phyloP scores from a whole-genome alignment of 37 sponge, comb jelly and placozoan species.

The Halisarca cf. caerulea region DNA sequence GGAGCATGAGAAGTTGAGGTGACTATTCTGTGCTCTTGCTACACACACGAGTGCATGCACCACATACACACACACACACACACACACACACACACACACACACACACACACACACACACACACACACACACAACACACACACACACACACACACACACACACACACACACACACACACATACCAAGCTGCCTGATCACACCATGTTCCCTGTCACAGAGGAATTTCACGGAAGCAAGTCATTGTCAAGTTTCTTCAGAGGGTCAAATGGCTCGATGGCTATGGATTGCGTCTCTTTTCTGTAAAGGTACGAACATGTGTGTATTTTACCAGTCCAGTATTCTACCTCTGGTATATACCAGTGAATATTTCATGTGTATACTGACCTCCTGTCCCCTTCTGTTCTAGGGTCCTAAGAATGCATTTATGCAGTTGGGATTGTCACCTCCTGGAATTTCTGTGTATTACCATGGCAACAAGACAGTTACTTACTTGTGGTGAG shows the following conservation, averaged over 20 bases:
- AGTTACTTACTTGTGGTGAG: conserved; percentile 23
- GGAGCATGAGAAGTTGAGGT: conserved; percentile 16
- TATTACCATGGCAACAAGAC: conserved; percentile 13
- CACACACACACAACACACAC: conserved; percentile 7
- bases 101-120: no score
- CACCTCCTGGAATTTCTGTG: conserved; percentile 30
- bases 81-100: no score
- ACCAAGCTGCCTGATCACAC: neutral
- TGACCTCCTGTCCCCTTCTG: neutral
- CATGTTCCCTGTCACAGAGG: conserved; percentile 16
- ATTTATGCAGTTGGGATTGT: conserved; percentile 24
- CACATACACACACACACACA: no score
- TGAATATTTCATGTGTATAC: no score
- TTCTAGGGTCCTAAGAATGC: neutral
- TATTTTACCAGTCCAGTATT: neutral
- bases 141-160: conserved; percentile 14
- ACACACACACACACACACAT: neutral
- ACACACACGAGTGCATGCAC: no score
- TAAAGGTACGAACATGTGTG: neutral
- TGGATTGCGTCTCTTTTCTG: conserved; percentile 15
- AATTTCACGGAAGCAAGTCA: neutral
- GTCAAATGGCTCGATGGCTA: conserved; percentile 41
- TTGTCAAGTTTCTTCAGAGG: conserved; percentile 16
- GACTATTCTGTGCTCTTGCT: no score
- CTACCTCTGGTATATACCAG: no score